Base-by-base conservation (phyloP, 2,113 vertebrate species). In the Chlorodrepanis virens region DNA sequence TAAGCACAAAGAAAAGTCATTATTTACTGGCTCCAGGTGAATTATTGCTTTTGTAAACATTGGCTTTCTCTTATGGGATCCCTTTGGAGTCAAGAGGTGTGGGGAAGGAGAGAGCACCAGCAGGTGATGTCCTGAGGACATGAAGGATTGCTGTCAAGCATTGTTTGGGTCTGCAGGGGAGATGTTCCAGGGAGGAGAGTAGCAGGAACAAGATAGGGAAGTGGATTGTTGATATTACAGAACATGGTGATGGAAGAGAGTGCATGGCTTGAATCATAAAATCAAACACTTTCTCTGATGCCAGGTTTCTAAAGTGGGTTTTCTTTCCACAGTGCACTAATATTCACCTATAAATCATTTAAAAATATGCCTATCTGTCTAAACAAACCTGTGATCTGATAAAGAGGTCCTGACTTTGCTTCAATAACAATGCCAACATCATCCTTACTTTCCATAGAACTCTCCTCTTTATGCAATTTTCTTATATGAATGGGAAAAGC, bases 331-430 rank as follows among this genome's bases (percentile, higher is more conserved):
- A 52, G 42, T 42, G 40, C 68, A 52, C 33, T 86, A 94, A 69
- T 95, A 87, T 59, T 87, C 67, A 45, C 67, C 91, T 74, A 75
- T 90, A 94, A 88, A 94, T 95, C 42, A 90, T 71, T 86, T 78
- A 5, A 94, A 96, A 90, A 70, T 80, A 88, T 83, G 39, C 45
- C 47, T 76, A 61, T 49, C 65, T 94, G 87, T 90, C 75, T 93
- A 92, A 93, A 74, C 68, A 85, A 85, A 90, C 23, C 42, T 59
- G 53, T 63, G 70, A 80, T 94, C 74, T 88, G 78, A 88, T 85
- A 85, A 89, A 85, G 93, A 93, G 42, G 45, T 91, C 91, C 28
- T 93, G 81, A 85, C 90, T 96, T 91, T 86, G 39, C 75, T 88
- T 94, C 39, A 65, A 2, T 88, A 94, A 80, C 82, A 69, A 70